These are phyloP conservation scores for Hedychridium roseum DNA, from an alignment of 2,888 invertebrate genomes.

Conservation along the genomic window DNA sequence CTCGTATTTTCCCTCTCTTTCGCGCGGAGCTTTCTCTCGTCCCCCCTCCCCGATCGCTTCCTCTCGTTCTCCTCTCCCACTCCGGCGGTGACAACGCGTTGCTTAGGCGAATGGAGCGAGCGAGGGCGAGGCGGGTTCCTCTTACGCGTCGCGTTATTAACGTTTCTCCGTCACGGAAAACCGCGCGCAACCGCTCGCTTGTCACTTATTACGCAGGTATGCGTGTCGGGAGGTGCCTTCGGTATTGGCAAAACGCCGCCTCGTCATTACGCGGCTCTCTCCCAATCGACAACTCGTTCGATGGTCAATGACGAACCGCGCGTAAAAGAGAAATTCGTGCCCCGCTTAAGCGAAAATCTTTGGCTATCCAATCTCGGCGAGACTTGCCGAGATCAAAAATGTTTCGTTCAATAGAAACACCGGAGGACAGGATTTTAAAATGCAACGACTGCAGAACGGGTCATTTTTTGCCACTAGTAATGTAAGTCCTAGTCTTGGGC, in stretches of 20 bases:
- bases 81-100: conserved; percentile 15
- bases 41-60: conserved; percentile 4
- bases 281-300: no score
- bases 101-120: conserved; percentile 5
- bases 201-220: conserved; percentile 29
- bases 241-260: conserved; percentile 15
- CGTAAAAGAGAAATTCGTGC: no score
- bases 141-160: conserved; percentile 30
- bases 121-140: conserved; percentile 31
- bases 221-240: conserved; percentile 17
- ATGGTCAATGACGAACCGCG: no score
- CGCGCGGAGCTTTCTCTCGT: neutral
- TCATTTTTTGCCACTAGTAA: no score
- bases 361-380: no score
- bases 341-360: no score
- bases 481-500: no score
- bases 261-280: no score
- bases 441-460: no score
- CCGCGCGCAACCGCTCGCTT: conserved; percentile 21
- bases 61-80: conserved; percentile 5
- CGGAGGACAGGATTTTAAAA: no score
- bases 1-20: neutral
- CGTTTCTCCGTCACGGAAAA: conserved; percentile 26
- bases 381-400: no score
- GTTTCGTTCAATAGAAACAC: no score